Conservation (phyloP, 2,797 vertebrate species). For the Acanthurus lineatus region DNA sequence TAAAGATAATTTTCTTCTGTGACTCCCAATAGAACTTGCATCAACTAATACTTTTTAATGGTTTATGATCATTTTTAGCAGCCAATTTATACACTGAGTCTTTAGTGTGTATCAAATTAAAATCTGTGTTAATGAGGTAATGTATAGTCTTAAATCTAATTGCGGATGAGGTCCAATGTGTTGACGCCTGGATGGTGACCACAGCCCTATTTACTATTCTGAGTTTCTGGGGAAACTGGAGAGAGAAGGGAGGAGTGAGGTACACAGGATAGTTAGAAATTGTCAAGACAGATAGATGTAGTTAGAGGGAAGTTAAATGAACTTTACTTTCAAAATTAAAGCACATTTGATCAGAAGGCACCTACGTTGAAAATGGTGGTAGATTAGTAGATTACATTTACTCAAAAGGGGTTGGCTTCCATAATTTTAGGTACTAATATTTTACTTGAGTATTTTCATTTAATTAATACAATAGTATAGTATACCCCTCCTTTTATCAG, state of each 20-base stretch:
- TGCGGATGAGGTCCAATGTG: slow-evolving; percentile 46
- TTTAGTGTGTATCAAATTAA: slow-evolving; percentile 29
- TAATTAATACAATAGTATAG: too few relatives aligned
- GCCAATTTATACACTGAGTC: slow-evolving; percentile 9
- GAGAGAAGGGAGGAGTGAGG: slow-evolving; percentile 45
- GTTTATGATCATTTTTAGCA: slow-evolving; percentile 6
- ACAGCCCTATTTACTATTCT: slow-evolving; percentile 63
- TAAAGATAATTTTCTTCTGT: neutral
- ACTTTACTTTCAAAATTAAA: slow-evolving; percentile 61
- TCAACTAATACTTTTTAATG: neutral
- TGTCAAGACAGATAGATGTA: slow-evolving; percentile 30
- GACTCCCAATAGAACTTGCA: neutral
- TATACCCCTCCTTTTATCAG: too few relatives aligned
- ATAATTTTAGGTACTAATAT: neutral
- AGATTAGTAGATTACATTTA: neutral
- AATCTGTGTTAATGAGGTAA: slow-evolving; percentile 25
- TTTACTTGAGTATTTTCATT: neutral
- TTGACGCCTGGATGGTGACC: slow-evolving; percentile 60
- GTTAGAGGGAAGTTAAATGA: slow-evolving; percentile 25
- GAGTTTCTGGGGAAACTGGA: slow-evolving; percentile 59
- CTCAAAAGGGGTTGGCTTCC: neutral
- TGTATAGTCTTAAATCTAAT: slow-evolving; percentile 38
- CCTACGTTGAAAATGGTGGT: neutral
- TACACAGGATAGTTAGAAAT: slow-evolving; percentile 11
- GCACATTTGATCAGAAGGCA: neutral